Evolutionary conservation across 2,888 invertebrate genomes (phyloP), one percentile per base, ranked within the genome.

Genomic region (Hydriomena furcata): DNA sequence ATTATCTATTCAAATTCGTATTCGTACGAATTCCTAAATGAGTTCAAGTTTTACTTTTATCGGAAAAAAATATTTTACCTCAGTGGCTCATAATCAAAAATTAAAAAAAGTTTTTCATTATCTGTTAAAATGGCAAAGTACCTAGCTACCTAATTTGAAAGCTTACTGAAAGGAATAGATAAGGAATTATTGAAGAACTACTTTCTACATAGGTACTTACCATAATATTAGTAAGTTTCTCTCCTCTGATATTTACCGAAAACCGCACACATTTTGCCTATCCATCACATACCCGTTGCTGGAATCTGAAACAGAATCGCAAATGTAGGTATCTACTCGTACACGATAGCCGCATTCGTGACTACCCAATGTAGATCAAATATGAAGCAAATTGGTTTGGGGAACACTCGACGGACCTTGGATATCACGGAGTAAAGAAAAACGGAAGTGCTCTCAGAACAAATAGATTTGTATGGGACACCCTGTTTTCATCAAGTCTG

Each of bases 361-460:
- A 73, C 70, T 76, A 66, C 71, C 73, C 71, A 64, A 68, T 72
- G 66, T 65, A 72, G 71, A 73, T 76, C 76, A 79, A 80, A 80
- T 76, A 78, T 75, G 69, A 71, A 60, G 58, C 61, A 66, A 76
- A 78, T 77, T 74, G 76, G 67, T 68, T 72, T 60, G 54, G 60
- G 63, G 59, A 47, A 45, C 53, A 65, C 61, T 65, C 60, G 55
- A 58, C 49, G 55, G 56, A 64, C 57, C 60, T 57, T 59, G 43
- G 42, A 38, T 24, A 24, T 31, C 23, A 32, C 13, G 7, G 36
- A 46, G 11, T 23, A 23, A 12, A 8, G 35, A 32, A 42, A 42
- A 20, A 40, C 43, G 10, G 44, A 40, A 34, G n/a, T 24, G 32
- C 8, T 24, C 7, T 12, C n/a, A n/a, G n/a, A n/a, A n/a, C n/a